Percentiles rank a stretch among this genome's conserved stretches.
Evolutionary conservation across 2,888 invertebrate genomes (phyloP).

Genomic region (Saturnia japonica): DNA sequence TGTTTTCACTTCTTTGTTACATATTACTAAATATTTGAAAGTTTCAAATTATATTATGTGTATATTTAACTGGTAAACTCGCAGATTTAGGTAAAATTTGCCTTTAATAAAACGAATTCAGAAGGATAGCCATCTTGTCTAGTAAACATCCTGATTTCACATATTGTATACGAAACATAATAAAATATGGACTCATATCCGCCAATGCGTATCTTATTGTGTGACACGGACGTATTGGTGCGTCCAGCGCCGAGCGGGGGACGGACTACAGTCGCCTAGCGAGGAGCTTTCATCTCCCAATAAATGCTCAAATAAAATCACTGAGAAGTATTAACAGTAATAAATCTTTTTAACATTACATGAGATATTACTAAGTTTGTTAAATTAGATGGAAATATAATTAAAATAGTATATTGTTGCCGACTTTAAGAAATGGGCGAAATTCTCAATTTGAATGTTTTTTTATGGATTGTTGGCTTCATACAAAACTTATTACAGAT

Average conservation of each 20-base stretch:
- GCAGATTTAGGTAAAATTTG: too few relatives aligned
- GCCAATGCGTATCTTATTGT: slow-evolving; percentile 1
- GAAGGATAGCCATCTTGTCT: not conserved
- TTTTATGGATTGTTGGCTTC: too few relatives aligned
- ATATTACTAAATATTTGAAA: too few relatives aligned
- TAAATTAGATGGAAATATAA: too few relatives aligned
- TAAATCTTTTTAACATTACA: not conserved
- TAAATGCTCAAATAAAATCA: not conserved
- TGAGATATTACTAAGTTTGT: not conserved
- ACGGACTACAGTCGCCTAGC: not conserved
- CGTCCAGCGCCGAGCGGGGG: not conserved
- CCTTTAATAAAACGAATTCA: not conserved
- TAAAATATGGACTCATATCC: slow-evolving; percentile 8
- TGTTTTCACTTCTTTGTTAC: too few relatives aligned
- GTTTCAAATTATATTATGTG: too few relatives aligned
- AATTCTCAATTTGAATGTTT: too few relatives aligned
- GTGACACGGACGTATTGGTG: not conserved
- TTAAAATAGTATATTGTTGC: too few relatives aligned
- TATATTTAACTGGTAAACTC: too few relatives aligned
- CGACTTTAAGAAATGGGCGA: too few relatives aligned
- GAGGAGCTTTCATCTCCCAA: not conserved
- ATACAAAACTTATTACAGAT: too few relatives aligned
- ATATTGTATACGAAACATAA: slow-evolving; percentile 9
- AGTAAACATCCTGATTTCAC: not conserved
- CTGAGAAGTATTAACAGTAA: not conserved